Base-by-base conservation (phyloP, 2,888 invertebrate species). In the Heliconius ismenius region DNA sequence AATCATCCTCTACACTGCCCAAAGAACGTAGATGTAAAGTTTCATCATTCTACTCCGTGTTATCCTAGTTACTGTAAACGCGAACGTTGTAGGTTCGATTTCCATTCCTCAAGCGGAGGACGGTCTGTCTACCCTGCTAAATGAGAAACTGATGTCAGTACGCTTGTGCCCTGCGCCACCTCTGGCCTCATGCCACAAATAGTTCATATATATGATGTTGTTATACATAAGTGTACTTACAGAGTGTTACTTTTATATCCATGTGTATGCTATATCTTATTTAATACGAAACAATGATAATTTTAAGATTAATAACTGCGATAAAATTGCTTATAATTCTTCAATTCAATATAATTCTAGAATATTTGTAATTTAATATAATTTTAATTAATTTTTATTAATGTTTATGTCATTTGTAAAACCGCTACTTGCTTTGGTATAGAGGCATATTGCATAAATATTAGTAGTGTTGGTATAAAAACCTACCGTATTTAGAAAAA, bases 251-350 rank as follows among this genome's bases (percentile, higher is more conserved):
- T 4, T 28, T 26, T 26, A 15, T 26, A 39, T 65, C 10, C 13
- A 36, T n/a, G n/a, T n/a, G n/a, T 39, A 7, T 32, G 26, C 36
- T 39, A 15, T 65, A 65, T 65, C 28, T 73, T 39, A 18, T 24
- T 39, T n/a, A 24, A 26, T 13, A 43, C 21, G 36, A 62, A 63
- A 62, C 24, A 24, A 26, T 43, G 39, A 73, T 62, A 73, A 43
- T 43, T 26, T 62, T 73, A 73, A 73, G 62, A 69, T 69, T 54
- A 69, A 28, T 69, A 9, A 28, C 54, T 54, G 24, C 13, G 36
- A 67, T 39, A 67, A 39, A 24, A 24, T 15, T 39, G 13, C 32
- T n/a, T 69, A 69, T 21, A 26, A 10, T 49, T 69, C 69, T 69
- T n/a, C n/a, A n/a, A n/a, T n/a, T n/a, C n/a, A n/a, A n/a, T n/a